Evolutionary conservation across 2,797 vertebrate species (phyloP), one percentile per base, ranked within the genome.

Genomic region (Platalea minor): DNA sequence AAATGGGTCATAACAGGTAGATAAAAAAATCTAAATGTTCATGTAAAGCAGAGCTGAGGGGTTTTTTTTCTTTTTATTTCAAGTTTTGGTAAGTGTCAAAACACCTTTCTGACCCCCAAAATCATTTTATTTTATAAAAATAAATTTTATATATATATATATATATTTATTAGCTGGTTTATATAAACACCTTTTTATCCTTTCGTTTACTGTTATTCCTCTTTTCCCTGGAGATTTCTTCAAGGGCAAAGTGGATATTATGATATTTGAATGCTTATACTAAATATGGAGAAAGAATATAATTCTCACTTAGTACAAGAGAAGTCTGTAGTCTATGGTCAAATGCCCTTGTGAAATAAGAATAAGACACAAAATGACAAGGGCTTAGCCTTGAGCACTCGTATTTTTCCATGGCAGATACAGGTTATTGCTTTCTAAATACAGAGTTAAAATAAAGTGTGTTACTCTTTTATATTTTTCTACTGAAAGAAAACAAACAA

Each of bases 1-100:
- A 98, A 98, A 98, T 96, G 85, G 21, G 93, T 96, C 95, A 89
- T 95, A 96, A 94, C 92, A 97, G 96, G 96, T 98, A 98, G 98
- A 98, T 98, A 95, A 98, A 98, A 98, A 89, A 77, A 48, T 23
- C 11, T 63, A 89, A 94, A 79, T 86, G 13, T 57, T 84, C 18
- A 91, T 86, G 17, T 72, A 95, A 93, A 88, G 26, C n/a, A 84
- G 43, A 85, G 14, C 24, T 77, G 50, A 77, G 33, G 10, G 5
- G 0, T 5, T 72, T 93, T 39, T 92, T 90, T 85, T 4, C 25
- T 50, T 50, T 75, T 54, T 72, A 20, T 84, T 74, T 81, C 39
- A 68, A 50, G 20, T 31, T 85, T 91, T 94, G 7, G 3, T 60
- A 85, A 78, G 33, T 59, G 31, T 72, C 33, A 43, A 77, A 75